phyloP scores from a whole-genome alignment of 2,888 invertebrate genomes.

The Sarcophaga carnaria region DNA sequence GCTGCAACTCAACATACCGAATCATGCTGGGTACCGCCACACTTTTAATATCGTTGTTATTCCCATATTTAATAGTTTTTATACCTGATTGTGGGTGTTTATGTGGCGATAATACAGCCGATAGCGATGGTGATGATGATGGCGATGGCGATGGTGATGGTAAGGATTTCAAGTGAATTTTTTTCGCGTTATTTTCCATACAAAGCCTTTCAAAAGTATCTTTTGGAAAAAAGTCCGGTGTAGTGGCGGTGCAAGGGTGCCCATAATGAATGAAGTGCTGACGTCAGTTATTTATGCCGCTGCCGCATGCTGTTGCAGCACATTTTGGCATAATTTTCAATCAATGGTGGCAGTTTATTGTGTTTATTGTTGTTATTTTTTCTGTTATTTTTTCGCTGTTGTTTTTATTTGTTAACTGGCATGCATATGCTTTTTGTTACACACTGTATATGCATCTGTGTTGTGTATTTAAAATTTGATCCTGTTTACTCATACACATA shows the following conservation, averaged over 20 bases:
- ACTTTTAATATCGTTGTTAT: constrained; percentile 8
- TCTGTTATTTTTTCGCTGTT: not conserved
- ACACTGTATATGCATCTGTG: too few species aligned
- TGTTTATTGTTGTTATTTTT: constrained; percentile 8
- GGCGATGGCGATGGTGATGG: too few species aligned
- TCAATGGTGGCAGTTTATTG: constrained; percentile 47
- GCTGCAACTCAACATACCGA: too few species aligned
- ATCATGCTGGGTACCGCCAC: too few species aligned
- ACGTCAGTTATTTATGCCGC: constrained; percentile 30
- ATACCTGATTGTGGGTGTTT: constrained; percentile 22
- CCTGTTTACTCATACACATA: constrained; percentile 14
- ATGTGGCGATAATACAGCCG: not conserved
- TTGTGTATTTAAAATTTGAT: not conserved
- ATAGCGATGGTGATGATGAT: too few species aligned
- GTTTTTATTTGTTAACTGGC: not conserved
- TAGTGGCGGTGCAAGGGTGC: not conserved
- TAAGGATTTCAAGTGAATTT: too few species aligned
- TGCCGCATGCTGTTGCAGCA: constrained; percentile 4
- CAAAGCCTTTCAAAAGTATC: too few species aligned
- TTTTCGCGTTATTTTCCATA: too few species aligned
- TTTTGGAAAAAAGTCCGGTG: too few species aligned
- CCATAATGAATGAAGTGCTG: not conserved
- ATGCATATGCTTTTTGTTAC: too few species aligned
- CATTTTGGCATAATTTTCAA: constrained; percentile 52
- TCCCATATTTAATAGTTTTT: constrained; percentile 5